A percentile compares a stretch with the other conserved stretches of the same genome.
Evolutionary conservation across 2,113 vertebrate species (phyloP).

Genomic region (western clawed frog (Xenopus tropicalis)): UCB_Xtro_10.0 CM004446.2:131656501-131657000

Average conservation of each 20-base stretch:
- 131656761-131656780: not conserved
- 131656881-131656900: too few relatives aligned
- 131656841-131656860: too few relatives aligned
- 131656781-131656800: not conserved
- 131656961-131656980: too few relatives aligned
- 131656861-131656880: too few relatives aligned
- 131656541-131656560: not conserved
- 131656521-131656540: conserved; percentile 5
- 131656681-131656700: not conserved
- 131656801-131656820: not conserved
- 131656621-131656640: not conserved
- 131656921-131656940: too few relatives aligned
- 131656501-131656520: not conserved
- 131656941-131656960: too few relatives aligned
- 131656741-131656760: conserved; percentile 11
- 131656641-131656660: conserved; percentile 17
- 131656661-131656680: conserved; percentile 23
- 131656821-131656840: not conserved
- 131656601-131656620: conserved; percentile 19
- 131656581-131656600: not conserved
- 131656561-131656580: not conserved
- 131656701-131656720: conserved; percentile 11
- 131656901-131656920: too few relatives aligned
- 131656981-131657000: too few relatives aligned
- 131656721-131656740: conserved; percentile 22